Evolutionary conservation across 2,113 vertebrate genomes (phyloP).

Genomic region (Cavia aperea): DNA sequence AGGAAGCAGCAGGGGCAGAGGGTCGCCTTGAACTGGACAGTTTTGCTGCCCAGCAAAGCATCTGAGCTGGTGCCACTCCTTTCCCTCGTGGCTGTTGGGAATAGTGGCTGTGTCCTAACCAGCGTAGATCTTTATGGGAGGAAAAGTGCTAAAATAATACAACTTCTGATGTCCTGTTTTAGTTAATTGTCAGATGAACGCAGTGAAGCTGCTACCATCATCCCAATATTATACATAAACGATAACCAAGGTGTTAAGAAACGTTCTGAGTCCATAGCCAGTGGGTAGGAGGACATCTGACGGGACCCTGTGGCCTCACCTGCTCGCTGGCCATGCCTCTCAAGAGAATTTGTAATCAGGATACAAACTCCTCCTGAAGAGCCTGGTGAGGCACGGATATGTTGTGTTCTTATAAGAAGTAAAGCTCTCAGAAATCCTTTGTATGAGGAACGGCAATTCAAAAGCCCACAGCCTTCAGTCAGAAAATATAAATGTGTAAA

Average conservation of each 20-base stretch:
- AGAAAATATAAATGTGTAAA: not conserved
- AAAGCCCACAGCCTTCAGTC: not conserved
- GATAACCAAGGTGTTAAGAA: not conserved
- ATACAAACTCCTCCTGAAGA: not conserved
- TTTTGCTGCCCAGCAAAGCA: not conserved
- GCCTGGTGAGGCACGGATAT: not conserved
- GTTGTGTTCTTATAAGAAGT: not conserved
- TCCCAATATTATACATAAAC: not conserved
- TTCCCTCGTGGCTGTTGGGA: not conserved
- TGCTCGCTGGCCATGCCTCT: not conserved
- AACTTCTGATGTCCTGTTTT: not conserved
- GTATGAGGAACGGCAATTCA: not conserved
- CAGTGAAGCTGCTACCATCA: not conserved
- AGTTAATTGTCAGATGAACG: not conserved
- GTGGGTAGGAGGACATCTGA: not conserved
- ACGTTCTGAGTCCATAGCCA: not conserved
- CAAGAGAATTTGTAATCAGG: constrained; percentile 15
- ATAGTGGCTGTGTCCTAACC: not conserved
- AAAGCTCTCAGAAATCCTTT: not conserved
- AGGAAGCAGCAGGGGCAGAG: not conserved
- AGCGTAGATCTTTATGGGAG: not conserved
- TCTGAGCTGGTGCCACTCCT: not conserved
- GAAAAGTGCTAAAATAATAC: not conserved
- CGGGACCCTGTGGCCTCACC: not conserved
- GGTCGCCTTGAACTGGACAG: not conserved